A percentile compares a stretch with the other conserved stretches of the same genome.
phyloP scores from a whole-genome alignment of 1,140 invertebrate genomes.

The Ruditapes philippinarum region DNA sequence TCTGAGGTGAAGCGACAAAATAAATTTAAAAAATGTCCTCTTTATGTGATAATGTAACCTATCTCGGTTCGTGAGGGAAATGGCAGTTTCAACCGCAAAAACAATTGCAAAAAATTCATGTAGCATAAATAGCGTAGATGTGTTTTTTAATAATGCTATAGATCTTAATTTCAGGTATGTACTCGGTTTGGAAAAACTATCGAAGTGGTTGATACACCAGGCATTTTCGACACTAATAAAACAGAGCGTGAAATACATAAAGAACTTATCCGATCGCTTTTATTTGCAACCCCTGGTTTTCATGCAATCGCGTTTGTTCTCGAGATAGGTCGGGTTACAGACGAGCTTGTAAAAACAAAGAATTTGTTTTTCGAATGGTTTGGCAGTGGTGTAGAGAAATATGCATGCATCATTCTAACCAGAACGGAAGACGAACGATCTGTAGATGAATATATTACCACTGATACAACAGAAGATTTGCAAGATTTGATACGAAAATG shows the following conservation, averaged over 20 bases:
- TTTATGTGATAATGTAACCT: too few relatives aligned
- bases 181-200: neutral
- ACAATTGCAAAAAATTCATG: too few relatives aligned
- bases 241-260: neutral
- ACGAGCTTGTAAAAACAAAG: constrained; percentile 29
- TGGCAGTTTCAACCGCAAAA: too few relatives aligned
- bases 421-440: neutral
- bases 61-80: too few relatives aligned
- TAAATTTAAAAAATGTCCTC: too few relatives aligned
- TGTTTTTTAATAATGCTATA: too few relatives aligned
- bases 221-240: constrained; percentile 39
- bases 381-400: constrained; percentile 30
- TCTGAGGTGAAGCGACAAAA: too few relatives aligned
- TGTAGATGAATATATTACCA: constrained; percentile 2
- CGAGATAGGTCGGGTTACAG: constrained; percentile 19
- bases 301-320: constrained; percentile 35
- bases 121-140: too few relatives aligned
- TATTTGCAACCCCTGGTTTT: constrained; percentile 29
- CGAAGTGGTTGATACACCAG: constrained; percentile 51
- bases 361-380: constrained; percentile 51
- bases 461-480: neutral
- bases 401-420: constrained; percentile 43
- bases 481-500: constrained; percentile 6
- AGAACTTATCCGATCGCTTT: constrained; percentile 9
- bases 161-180: neutral